Percentiles rank a stretch among this genome's conserved stretches.
Evolutionary conservation across 2,888 invertebrate genomes (phyloP).

Genomic region (Pristionchus japonicus): DNA sequence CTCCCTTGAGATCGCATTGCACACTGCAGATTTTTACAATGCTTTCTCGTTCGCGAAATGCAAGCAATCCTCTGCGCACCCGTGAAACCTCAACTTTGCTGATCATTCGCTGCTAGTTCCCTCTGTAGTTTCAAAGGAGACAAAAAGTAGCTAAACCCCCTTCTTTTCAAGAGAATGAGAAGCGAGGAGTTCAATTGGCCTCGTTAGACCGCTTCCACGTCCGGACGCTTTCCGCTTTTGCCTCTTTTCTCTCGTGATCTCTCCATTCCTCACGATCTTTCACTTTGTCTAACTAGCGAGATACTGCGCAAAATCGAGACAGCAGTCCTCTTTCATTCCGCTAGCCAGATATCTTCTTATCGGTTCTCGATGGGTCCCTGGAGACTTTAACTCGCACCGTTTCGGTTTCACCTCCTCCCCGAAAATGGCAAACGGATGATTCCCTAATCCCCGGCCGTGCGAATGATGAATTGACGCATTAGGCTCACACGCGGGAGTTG

Average conservation of each 20-base stretch:
- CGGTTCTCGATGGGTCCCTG: neutral
- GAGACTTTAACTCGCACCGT: neutral
- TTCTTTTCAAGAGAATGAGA: neutral
- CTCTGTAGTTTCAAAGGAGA: no score
- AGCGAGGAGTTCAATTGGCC: constrained; percentile 23
- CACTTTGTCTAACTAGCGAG: neutral
- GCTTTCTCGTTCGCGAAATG: no score
- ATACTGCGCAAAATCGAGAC: no score
- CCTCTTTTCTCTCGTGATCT: neutral
- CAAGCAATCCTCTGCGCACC: no score
- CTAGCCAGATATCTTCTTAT: neutral
- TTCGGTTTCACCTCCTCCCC: neutral
- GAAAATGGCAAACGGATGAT: neutral
- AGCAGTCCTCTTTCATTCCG: neutral
- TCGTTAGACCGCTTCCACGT: neutral
- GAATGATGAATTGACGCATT: constrained; percentile 8
- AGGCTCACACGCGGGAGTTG: no score
- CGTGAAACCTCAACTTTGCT: neutral
- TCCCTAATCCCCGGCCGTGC: neutral
- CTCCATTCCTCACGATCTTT: neutral
- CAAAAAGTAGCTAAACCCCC: no score
- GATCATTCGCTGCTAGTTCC: no score
- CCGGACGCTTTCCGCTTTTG: neutral
- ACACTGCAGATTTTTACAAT: no score
- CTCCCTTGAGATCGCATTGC: neutral